phyloP scores from a whole-genome alignment of 2,113 vertebrate genomes.

The Nannospalax galili region DNA sequence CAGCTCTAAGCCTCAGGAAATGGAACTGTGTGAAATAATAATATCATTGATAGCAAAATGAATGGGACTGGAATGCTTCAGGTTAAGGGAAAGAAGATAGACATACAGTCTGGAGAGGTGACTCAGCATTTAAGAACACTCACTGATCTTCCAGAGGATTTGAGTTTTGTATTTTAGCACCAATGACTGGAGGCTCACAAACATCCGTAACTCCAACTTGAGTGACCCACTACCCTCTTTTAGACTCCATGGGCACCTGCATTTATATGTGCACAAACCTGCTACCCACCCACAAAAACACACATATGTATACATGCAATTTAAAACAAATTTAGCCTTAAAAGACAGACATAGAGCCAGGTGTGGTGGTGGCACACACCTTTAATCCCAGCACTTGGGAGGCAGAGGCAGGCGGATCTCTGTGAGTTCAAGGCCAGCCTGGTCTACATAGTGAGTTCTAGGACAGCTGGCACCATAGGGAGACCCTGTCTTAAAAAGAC shows the following conservation, averaged over 20 bases:
- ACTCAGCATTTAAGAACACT: background rate
- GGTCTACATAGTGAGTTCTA: too few relatives aligned
- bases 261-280: background rate
- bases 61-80: background rate
- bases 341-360: too few relatives aligned
- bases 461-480: too few relatives aligned
- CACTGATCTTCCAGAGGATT: background rate
- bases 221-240: background rate
- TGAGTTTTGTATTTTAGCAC: background rate
- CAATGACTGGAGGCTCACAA: background rate
- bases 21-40: background rate
- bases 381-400: too few relatives aligned
- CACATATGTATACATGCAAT: background rate
- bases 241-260: background rate
- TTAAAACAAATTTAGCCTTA: background rate
- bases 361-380: too few relatives aligned
- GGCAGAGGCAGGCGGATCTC: too few relatives aligned
- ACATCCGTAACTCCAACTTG: background rate
- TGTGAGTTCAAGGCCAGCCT: too few relatives aligned
- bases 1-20: background rate
- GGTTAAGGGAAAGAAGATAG: background rate
- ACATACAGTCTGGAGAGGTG: background rate
- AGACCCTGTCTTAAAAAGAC: too few relatives aligned
- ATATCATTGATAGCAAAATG: background rate
- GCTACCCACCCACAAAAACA: background rate